Evolutionary conservation across 2,797 vertebrate species (phyloP), one percentile per base, ranked within the genome.

Genomic region (Gymnoscopelus microlampas): DNA sequence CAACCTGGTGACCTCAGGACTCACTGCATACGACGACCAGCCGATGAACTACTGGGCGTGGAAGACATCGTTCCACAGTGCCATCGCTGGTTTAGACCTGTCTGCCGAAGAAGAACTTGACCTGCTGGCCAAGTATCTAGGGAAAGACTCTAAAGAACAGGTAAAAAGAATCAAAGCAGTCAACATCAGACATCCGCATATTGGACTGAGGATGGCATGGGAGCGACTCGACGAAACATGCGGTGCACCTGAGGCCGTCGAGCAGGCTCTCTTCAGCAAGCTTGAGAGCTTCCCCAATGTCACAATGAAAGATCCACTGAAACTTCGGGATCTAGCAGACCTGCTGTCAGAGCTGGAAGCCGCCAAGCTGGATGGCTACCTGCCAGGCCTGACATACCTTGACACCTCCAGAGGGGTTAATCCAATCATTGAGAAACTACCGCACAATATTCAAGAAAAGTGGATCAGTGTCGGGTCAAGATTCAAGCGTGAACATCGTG

Each of bases 371-470:
- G 51, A 53, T 5, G 51, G 51, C 12, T 53, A 53, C 12, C n/a
- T 53, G 6, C 51, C 51, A 4, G 51, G 51, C 11, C 51, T 53
- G 5, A 6, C 51, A 3, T 53, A 53, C n/a, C n/a, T 53, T 12
- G 51, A 53, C n/a, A 53, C 51, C 1, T 14, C 51, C n/a, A 14
- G 51, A 14, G 51, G 51, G 13, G 51, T 53, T 7, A 53, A 53
- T 14, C 51, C 24, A 32, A 14, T 50, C 14, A 4, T 13, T 6
- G 12, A 8, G 29, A 71, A 15, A 23, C 12, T 24, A 11, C 8
- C 39, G 5, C 6, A 15, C 5, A 29, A 7, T 19, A 12, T 12
- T 15, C 51, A 83, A 53, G 73, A 79, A 63, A 81, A 73, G 57
- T 83, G 73, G 78, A 50, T 74, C 1, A 70, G 24, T 5, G 10